Evolutionary conservation across 2,113 vertebrate species (phyloP), one percentile per base, ranked within the genome.

Genomic region (Rana temporaria): DNA sequence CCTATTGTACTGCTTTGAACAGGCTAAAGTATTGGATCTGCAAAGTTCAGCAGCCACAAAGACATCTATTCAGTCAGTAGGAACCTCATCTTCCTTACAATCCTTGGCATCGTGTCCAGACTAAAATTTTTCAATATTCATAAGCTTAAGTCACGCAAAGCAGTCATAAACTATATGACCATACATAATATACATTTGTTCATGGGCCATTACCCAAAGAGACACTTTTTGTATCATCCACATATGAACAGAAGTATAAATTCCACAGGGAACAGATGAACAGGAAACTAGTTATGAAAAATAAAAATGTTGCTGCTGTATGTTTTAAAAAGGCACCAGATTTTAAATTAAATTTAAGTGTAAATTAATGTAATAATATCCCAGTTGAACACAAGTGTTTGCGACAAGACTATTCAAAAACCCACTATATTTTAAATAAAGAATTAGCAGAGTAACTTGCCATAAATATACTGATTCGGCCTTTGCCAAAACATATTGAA

Each of bases 111-210:
- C 60, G 38, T 64, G 26, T 63, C 22, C 79, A 81, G 62, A 4
- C 66, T 24, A 20, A 22, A 53, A 56, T 82, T 66, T 38, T 82
- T 75, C 62, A 66, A 34, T 34, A 74, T 74, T 82, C 53, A 82
- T 74, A 55, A 57, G 70, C 32, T 71, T 53, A 75, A 67, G 80
- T 82, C 80, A 82, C 80, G 80, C 70, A 82, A 65, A 20, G 52
- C 22, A 82, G 70, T 22, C 70, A 82, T 82, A 82, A 82, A 82
- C 74, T 57, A 82, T 63, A 72, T 53, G 32, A 32, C 59, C 48
- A 73, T 56, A 71, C 69, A 81, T 73, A 73, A 81, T 73, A 73
- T 69, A 68, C 57, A 73, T 65, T 81, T 73, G 69, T 73, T 65
- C 24, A 65, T 56, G 59, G 69, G 14, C 30, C 32, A 57, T 56